These are phyloP conservation scores for Spermophilus dauricus DNA, from an alignment of 2,113 vertebrate genomes.

Conservation along the genomic window DNA sequence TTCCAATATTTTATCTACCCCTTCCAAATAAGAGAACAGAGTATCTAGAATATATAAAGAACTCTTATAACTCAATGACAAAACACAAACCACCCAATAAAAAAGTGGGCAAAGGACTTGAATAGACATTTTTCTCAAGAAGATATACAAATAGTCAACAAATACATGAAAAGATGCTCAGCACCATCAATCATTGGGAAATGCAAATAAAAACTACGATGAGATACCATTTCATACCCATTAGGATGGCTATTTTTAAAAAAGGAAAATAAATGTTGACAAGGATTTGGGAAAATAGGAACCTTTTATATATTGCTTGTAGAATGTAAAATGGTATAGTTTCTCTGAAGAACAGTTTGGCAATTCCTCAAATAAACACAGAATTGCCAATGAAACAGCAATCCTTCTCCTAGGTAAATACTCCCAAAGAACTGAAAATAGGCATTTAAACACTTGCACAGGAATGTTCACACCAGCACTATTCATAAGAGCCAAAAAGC, in stretches of 20 bases:
- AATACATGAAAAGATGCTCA: conserved; percentile 13
- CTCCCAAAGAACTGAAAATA: conserved; percentile 29
- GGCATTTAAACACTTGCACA: not conserved
- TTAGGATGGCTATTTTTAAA: not conserved
- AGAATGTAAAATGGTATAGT: not conserved
- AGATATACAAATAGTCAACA: not conserved
- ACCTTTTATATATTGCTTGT: not conserved
- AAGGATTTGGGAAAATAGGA: not conserved
- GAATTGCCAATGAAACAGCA: not conserved
- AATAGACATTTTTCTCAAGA: not conserved
- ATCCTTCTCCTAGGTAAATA: not conserved
- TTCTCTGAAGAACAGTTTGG: not conserved
- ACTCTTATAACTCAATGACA: conserved; percentile 3
- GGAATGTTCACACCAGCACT: not conserved
- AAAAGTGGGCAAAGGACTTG: not conserved
- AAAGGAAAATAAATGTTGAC: not conserved
- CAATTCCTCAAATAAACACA: not conserved
- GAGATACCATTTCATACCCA: not conserved
- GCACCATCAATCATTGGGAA: not conserved
- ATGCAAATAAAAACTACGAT: not conserved
- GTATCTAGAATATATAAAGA: not conserved
- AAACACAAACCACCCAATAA: not conserved
- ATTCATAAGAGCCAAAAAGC: not conserved
- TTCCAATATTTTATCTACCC: not conserved
- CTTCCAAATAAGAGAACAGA: not conserved